These are phyloP conservation scores for Caretta caretta DNA, from an alignment of 2,113 vertebrate species.

Conservation along the genomic window DNA sequence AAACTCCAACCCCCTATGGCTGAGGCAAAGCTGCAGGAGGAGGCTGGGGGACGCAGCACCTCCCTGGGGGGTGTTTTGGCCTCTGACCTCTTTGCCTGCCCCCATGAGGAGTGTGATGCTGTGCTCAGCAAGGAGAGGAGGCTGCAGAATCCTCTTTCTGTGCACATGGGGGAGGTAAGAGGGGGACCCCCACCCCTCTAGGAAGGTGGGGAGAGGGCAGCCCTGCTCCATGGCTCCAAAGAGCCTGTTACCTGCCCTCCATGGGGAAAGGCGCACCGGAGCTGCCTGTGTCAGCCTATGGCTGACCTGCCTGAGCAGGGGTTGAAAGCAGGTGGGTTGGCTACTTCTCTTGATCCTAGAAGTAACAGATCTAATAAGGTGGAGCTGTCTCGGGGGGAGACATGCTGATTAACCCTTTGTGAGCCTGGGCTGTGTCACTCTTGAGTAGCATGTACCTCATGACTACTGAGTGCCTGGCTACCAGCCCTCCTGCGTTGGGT, in stretches of 20 bases:
- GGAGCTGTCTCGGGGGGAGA: background rate
- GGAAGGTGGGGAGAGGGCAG: background rate
- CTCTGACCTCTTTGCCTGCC: slow-evolving; percentile 49
- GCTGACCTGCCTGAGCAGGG: background rate
- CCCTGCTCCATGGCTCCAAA: background rate
- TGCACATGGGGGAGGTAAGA: slow-evolving; percentile 78
- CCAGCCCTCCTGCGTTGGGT: background rate
- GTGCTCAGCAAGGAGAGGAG: slow-evolving; percentile 73
- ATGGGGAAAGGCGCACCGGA: background rate
- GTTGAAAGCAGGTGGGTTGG: background rate
- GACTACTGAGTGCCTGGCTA: too few relatives aligned
- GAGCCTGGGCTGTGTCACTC: background rate
- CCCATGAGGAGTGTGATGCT: slow-evolving; percentile 66
- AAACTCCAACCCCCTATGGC: background rate
- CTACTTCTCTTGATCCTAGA: background rate
- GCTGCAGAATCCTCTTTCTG: slow-evolving; percentile 75
- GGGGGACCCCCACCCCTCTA: accelerated
- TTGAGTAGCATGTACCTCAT: background rate
- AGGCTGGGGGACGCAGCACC: background rate
- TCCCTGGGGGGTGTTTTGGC: background rate
- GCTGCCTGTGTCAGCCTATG: background rate
- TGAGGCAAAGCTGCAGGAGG: background rate
- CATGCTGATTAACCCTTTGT: background rate
- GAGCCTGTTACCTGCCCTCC: background rate
- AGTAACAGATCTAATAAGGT: background rate